Evolutionary conservation across 2,797 vertebrate species (phyloP).

Genomic region (Podargus strigoides): DNA sequence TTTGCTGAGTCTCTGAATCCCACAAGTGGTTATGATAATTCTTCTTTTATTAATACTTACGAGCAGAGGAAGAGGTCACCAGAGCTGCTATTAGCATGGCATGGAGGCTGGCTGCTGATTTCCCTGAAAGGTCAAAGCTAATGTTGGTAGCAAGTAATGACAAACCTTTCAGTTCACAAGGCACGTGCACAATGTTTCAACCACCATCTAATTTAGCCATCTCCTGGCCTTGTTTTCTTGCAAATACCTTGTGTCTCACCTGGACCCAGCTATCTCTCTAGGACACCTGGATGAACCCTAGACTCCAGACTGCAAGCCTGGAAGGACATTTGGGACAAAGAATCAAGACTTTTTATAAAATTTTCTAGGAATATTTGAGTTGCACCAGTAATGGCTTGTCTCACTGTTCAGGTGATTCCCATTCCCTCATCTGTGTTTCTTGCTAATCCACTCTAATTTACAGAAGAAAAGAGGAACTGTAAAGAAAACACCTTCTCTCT

Average conservation of each 20-base stretch:
- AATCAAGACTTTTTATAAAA: not conserved
- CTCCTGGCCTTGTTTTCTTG: not conserved
- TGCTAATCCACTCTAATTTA: not conserved
- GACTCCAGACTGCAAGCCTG: not conserved
- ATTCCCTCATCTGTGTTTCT: not conserved
- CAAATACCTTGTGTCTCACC: not conserved
- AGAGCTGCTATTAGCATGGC: not conserved
- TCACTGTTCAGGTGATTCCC: not conserved
- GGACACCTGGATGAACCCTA: not conserved
- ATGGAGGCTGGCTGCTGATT: not conserved
- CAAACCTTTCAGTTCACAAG: not conserved
- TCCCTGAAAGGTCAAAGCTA: not conserved
- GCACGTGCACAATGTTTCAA: not conserved
- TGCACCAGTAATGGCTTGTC: not conserved
- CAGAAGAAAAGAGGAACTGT: not conserved
- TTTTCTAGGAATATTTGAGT: not conserved
- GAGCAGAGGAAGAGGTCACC: not conserved
- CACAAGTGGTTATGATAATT: not conserved
- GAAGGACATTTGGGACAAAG: not conserved
- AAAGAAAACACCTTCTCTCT: not conserved
- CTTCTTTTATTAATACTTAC: not conserved
- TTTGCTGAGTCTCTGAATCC: not conserved
- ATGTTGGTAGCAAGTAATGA: not conserved
- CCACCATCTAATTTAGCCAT: not conserved
- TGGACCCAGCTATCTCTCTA: not conserved